phyloP scores from a whole-genome alignment of 2,797 vertebrate genomes.

The Rallus crepitans region DNA sequence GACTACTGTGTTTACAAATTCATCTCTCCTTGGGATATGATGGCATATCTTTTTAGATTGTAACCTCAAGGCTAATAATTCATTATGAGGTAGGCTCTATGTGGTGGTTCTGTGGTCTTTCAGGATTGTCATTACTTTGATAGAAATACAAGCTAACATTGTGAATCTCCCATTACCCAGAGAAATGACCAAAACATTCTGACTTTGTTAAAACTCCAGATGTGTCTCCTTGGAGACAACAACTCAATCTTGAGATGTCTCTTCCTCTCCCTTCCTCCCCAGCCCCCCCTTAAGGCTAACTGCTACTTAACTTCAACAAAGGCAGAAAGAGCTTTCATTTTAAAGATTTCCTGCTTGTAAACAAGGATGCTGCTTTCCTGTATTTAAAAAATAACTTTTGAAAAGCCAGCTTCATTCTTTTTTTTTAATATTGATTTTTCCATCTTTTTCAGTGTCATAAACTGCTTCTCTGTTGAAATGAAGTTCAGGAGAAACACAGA shows the following conservation, averaged over 20 bases:
- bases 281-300: background rate
- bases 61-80: background rate
- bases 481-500: too few species aligned
- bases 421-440: background rate
- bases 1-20: background rate
- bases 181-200: background rate
- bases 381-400: background rate
- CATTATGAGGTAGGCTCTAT: background rate
- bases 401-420: background rate
- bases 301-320: background rate
- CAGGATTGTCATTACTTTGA: background rate
- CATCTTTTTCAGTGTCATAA: background rate
- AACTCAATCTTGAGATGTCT: background rate
- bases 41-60: background rate
- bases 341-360: background rate
- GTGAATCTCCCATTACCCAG: background rate
- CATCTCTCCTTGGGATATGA: background rate
- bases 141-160: background rate
- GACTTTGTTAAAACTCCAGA: background rate
- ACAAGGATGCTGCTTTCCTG: background rate
- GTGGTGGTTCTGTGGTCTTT: background rate
- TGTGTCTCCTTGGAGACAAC: background rate
- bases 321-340: background rate
- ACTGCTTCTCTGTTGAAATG: too few species aligned
- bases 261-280: background rate